These are phyloP conservation scores for Hirtodrosophila histrioides DNA, from an alignment of 2,888 invertebrate genomes.

Conservation along the genomic window DNA sequence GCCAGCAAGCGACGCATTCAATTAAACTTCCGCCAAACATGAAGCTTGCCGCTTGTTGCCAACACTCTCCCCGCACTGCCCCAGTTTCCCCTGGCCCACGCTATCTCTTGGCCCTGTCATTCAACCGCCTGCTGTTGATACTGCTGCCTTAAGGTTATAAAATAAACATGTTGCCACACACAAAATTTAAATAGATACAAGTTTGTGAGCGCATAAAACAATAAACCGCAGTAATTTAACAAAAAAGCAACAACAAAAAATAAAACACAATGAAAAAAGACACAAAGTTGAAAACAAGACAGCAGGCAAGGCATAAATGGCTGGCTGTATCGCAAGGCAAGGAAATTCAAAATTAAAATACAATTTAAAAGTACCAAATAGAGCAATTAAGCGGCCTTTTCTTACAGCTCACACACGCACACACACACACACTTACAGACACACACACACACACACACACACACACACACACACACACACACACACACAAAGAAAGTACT, in stretches of 20 bases:
- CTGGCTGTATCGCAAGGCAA: neutral
- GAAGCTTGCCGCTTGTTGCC: slow-evolving; percentile 61
- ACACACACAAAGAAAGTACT: slow-evolving; percentile 25
- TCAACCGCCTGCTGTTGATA: slow-evolving; percentile 13
- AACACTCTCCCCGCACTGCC: slow-evolving; percentile 10
- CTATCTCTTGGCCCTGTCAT: neutral
- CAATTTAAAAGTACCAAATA: slow-evolving; percentile 79
- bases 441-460: neutral
- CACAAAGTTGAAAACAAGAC: slow-evolving; percentile 38
- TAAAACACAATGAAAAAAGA: neutral
- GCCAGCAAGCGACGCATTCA: slow-evolving; percentile 73
- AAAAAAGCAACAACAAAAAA: slow-evolving; percentile 21
- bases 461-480: slow-evolving; percentile 1
- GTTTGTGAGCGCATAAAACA: slow-evolving; percentile 78
- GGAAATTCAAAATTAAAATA: slow-evolving; percentile 75
- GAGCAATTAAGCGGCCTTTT: slow-evolving; percentile 74
- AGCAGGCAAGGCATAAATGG: slow-evolving; percentile 26
- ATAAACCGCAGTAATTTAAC: slow-evolving; percentile 76
- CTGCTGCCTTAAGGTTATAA: slow-evolving; percentile 79
- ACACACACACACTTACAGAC: slow-evolving; percentile 2
- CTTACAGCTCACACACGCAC: slow-evolving; percentile 34
- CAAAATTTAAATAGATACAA: slow-evolving; percentile 83
- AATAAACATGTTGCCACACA: slow-evolving; percentile 83
- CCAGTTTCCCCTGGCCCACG: neutral
- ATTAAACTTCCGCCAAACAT: slow-evolving; percentile 81